Evolutionary conservation across 2,113 vertebrate genomes (phyloP).

Genomic region (Polypterus bichir): DNA sequence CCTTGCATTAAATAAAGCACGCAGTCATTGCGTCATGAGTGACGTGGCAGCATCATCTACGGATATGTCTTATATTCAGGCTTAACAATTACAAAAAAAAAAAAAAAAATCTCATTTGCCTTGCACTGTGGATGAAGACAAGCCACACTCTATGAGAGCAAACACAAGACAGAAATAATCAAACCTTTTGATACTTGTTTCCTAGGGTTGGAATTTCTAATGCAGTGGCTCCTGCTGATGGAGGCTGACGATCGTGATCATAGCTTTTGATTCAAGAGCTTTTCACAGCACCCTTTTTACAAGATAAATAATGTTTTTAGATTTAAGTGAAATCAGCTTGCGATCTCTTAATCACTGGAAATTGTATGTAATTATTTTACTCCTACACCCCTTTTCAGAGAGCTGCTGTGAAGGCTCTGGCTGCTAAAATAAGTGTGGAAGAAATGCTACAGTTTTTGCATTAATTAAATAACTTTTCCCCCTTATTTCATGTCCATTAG

Average conservation of each 20-base stretch:
- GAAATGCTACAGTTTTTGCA: constrained; percentile 49
- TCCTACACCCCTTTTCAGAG: constrained; percentile 49
- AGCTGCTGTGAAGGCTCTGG: constrained; percentile 46
- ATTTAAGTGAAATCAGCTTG: constrained; percentile 56
- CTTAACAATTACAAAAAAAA: no score
- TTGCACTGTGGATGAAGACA: no score
- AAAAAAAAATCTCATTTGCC: no score
- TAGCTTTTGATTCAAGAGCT: constrained; percentile 28
- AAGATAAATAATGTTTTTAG: constrained; percentile 53
- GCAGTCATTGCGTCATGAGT: no score
- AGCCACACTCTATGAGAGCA: no score
- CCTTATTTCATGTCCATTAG: constrained; percentile 73
- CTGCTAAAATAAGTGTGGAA: constrained; percentile 43
- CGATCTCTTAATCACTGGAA: constrained; percentile 59
- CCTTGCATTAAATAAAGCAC: no score
- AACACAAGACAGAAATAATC: no score
- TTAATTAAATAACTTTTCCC: constrained; percentile 71
- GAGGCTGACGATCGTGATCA: neutral
- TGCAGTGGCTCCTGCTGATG: no score
- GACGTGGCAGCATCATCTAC: no score
- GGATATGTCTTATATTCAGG: no score
- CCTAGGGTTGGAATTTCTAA: no score
- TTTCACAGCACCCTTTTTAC: constrained; percentile 28
- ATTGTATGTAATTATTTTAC: constrained; percentile 54
- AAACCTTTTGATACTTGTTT: no score